Evolutionary conservation across 2,113 vertebrate genomes (phyloP), one percentile per base, ranked within the genome.

Genomic region (Apeltes quadracus): DNA sequence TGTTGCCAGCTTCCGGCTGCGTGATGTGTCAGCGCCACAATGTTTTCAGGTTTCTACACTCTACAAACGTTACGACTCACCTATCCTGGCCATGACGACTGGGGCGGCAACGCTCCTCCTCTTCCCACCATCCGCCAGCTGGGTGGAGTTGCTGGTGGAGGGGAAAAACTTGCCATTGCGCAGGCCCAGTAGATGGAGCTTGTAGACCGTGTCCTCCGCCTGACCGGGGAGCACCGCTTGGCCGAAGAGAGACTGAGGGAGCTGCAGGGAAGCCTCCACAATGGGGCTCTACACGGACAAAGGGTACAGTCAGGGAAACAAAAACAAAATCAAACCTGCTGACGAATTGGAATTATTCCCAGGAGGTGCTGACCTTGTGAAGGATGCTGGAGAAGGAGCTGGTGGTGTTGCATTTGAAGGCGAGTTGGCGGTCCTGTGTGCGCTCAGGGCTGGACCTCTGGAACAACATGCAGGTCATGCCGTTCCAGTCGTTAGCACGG

Each of bases 161-260:
- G 97, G 97, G 32, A 99, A 99, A 66, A 99, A 96, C 85, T 98
- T 98, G 62, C 97, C 97, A 9, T 98, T 99, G 64, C 97, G 94
- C 85, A 99, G 98, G 0, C 96, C 98, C 48, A 99, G 95, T 38
- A 99, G 95, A 36, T 98, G 96, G 46, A 99, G 95, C 89, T 95
- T 97, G 79, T 93, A 98, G 64, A 95, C 78, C 0, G 92, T 88
- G 66, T 98, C 96, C 4, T 98, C 96, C 0, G 87, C 23, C 23
- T 93, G 93, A 44, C 93, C 93, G 7, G 94, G 90, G 58, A 92
- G 88, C 4, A 89, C 90, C 69, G 94, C 90, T 68, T 95, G 93
- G 61, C 87, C 89, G 62, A 98, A 95, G 44, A 98, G 95, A 32
- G 95, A 94, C 41, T 95, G 93, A 14, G 97, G 98, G 27, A 99